Percentiles rank a stretch among this genome's conserved stretches.
phyloP scores from a whole-genome alignment of 2,888 invertebrate species.

The Leucania comma region DNA sequence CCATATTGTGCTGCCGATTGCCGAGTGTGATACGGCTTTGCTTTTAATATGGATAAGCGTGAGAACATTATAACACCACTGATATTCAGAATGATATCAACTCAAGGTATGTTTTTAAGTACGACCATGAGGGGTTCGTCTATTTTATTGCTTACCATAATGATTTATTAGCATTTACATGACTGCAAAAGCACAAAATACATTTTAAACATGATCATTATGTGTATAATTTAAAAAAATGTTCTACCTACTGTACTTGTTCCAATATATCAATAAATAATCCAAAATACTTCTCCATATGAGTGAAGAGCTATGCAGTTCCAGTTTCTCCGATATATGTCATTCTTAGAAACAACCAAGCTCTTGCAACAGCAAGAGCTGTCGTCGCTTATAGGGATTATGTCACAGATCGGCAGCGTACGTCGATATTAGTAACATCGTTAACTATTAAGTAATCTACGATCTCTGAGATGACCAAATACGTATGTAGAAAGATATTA shows the following conservation, averaged over 20 bases:
- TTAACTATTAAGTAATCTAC: constrained; percentile 29
- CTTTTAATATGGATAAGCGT: not conserved
- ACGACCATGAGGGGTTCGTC: not conserved
- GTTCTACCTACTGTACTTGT: too few species aligned
- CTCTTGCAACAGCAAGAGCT: constrained; percentile 1
- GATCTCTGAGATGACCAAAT: not conserved
- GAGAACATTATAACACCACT: not conserved
- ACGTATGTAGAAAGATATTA: not conserved
- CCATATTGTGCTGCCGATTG: not conserved
- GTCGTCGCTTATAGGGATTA: constrained; percentile 15
- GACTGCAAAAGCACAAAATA: not conserved
- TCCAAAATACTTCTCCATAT: not conserved
- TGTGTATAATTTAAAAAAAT: too few species aligned
- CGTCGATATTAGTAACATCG: constrained; percentile 18
- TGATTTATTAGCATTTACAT: not conserved
- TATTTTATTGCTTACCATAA: not conserved
- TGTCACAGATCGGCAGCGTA: constrained; percentile 17
- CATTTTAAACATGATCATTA: too few species aligned
- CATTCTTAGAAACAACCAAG: not conserved
- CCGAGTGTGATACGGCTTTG: not conserved
- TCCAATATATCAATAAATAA: too few species aligned
- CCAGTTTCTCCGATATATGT: not conserved
- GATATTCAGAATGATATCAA: not conserved
- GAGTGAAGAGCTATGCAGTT: not conserved
- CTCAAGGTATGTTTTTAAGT: not conserved